Evolutionary conservation across 2,888 invertebrate genomes (phyloP).

Genomic region (Liopterus haemorrhoidalis): DNA sequence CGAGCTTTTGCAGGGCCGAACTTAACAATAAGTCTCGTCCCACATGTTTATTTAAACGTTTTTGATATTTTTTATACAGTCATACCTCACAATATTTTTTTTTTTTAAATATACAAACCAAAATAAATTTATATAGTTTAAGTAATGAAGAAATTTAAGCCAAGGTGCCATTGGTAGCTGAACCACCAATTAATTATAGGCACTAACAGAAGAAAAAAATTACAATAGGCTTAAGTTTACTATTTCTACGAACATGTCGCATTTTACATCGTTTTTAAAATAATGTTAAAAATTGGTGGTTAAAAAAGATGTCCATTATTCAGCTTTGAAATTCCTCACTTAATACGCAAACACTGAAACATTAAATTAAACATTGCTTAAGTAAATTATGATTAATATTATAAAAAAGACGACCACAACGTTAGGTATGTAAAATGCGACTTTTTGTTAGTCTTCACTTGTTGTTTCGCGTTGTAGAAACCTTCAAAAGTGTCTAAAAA

Average conservation of each 20-base stretch:
- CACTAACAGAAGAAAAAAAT: too few species aligned
- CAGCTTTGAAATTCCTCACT: slow-evolving; percentile 6
- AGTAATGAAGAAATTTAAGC: too few species aligned
- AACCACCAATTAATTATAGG: too few species aligned
- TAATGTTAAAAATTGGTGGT: too few species aligned
- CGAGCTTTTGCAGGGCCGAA: slow-evolving; percentile 29
- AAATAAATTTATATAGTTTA: too few species aligned
- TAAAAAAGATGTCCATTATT: slow-evolving; percentile 10
- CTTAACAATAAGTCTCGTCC: slow-evolving; percentile 19
- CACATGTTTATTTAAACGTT: slow-evolving; percentile 21
- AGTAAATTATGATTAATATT: neutral
- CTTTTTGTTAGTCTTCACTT: too few species aligned
- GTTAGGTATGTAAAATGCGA: slow-evolving; percentile 18
- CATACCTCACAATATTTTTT: slow-evolving; percentile 23
- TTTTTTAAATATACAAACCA: slow-evolving; percentile 21
- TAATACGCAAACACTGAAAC: slow-evolving; percentile 23
- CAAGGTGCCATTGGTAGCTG: too few species aligned
- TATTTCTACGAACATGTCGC: slow-evolving; percentile 18
- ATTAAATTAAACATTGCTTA: neutral
- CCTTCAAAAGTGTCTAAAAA: too few species aligned
- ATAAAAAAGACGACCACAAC: neutral
- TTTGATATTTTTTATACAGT: slow-evolving; percentile 21
- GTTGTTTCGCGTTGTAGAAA: too few species aligned
- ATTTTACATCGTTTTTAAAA: slow-evolving; percentile 22
- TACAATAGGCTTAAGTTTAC: too few species aligned